These are phyloP conservation scores for Rhyacophila evoluta DNA, from an alignment of 2,888 invertebrate genomes.

Conservation along the genomic window DNA sequence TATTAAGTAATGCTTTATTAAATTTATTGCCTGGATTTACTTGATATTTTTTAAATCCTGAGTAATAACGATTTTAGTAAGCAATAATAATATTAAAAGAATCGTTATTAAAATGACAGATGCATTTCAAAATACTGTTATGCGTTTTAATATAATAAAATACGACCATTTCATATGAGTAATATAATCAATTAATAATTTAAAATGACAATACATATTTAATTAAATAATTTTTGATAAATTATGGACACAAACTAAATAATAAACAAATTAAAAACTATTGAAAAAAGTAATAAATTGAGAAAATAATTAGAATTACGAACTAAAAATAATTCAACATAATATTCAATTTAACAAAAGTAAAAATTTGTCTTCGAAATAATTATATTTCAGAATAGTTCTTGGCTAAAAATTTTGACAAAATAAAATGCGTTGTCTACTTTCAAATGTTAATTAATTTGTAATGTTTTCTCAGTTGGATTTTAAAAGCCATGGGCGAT, in stretches of 20 bases:
- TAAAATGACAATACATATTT: neutral
- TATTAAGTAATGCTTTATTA: neutral
- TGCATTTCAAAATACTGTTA: neutral
- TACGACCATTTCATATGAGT: conserved; percentile 1
- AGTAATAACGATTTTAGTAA: too few relatives aligned
- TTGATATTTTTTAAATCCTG: neutral
- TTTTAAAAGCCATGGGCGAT: neutral
- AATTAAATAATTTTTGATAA: conserved; percentile 12
- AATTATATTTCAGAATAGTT: neutral
- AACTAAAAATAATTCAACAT: neutral
- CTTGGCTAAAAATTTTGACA: neutral
- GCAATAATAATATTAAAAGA: conserved; percentile 7
- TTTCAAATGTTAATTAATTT: neutral
- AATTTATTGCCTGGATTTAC: neutral
- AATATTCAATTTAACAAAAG: too few relatives aligned
- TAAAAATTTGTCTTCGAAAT: too few relatives aligned
- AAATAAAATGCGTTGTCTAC: neutral
- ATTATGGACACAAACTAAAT: neutral
- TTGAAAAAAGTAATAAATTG: neutral
- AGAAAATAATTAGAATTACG: neutral
- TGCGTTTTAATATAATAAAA: neutral
- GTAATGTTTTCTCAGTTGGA: neutral
- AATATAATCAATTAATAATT: conserved; percentile 6
- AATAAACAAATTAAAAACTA: neutral
- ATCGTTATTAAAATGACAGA: neutral